These are phyloP conservation scores for Mohoua ochrocephala DNA, from an alignment of 2,113 vertebrate species.

Conservation along the genomic window DNA sequence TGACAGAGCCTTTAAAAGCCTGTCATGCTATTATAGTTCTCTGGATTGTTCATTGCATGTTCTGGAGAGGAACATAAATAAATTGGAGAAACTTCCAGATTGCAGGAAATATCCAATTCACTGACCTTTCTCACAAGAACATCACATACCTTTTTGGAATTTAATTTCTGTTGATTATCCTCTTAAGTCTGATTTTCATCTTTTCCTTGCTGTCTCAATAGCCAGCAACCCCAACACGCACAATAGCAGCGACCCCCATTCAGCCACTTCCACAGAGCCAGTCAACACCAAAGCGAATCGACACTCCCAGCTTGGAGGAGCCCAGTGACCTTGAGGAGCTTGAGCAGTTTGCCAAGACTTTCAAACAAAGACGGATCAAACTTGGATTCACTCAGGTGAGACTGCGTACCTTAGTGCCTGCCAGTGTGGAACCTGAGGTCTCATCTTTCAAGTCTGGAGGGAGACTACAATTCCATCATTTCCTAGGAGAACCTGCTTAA, in stretches of 20 bases:
- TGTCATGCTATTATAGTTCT: not conserved
- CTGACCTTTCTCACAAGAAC: not conserved
- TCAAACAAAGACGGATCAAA: constrained; percentile 99
- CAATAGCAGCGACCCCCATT: constrained; percentile 91
- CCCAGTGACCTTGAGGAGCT: constrained; percentile 98
- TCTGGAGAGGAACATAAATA: constrained; percentile 6
- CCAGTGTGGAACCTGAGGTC: constrained; percentile 15
- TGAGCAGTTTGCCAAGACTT: constrained; percentile 99
- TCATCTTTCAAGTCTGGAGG: constrained; percentile 45
- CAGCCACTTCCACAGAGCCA: constrained; percentile 93
- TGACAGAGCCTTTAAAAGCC: not conserved
- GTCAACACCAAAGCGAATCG: constrained; percentile 95
- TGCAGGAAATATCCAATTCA: not conserved
- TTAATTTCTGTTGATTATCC: not conserved
- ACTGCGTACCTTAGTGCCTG: not conserved
- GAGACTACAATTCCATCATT: constrained; percentile 6
- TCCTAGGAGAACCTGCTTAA: constrained; percentile 7
- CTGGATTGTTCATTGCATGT: not conserved
- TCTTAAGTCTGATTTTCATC: not conserved
- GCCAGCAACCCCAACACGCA: constrained; percentile 98
- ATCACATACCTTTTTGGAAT: not conserved
- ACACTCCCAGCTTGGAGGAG: constrained; percentile 96
- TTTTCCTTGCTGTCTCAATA: constrained; percentile 51
- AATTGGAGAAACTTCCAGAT: not conserved
- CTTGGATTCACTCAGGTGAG: constrained; percentile 98